phyloP scores from a whole-genome alignment of 2,888 invertebrate genomes.

The Scaptomyza reducta region DNA sequence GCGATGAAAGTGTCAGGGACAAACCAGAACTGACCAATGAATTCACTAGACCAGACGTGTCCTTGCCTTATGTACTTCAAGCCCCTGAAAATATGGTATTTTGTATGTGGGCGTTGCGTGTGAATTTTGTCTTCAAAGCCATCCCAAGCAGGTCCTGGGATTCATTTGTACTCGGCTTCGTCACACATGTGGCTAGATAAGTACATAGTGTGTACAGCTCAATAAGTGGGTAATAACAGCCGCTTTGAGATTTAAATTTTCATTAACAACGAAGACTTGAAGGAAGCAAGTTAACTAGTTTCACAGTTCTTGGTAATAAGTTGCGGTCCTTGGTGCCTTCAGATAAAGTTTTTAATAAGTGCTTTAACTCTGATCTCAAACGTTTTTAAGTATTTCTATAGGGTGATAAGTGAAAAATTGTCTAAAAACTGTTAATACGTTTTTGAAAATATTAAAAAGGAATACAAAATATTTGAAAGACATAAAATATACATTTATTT shows the following conservation, averaged over 20 bases:
- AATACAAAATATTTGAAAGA: not conserved
- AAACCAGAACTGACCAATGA: conserved; percentile 12
- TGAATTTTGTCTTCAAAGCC: conserved; percentile 49
- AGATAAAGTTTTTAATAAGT: too few species aligned
- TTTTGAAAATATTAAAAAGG: not conserved
- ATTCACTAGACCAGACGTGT: conserved; percentile 25
- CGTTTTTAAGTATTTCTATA: too few species aligned
- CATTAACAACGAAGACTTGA: conserved; percentile 66
- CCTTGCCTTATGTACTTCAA: conserved; percentile 48
- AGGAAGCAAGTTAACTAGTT: conserved; percentile 57
- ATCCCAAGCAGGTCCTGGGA: conserved; percentile 17
- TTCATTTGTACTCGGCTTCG: conserved; percentile 5
- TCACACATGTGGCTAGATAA: conserved; percentile 18
- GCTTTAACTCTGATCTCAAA: too few species aligned
- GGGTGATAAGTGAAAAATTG: not conserved
- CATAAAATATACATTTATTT: too few species aligned
- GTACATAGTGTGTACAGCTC: conserved; percentile 1
- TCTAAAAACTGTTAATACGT: not conserved
- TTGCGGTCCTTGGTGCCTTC: not conserved
- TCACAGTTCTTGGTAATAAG: conserved; percentile 9
- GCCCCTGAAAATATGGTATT: conserved; percentile 15
- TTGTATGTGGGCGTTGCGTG: conserved; percentile 46
- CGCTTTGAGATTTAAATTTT: conserved; percentile 41
- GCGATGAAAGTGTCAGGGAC: conserved; percentile 40
- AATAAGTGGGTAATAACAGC: conserved; percentile 13